A percentile compares a stretch with the other conserved stretches of the same genome.
These are phyloP conservation scores for Erythrocercus mccallii DNA, from an alignment of 2,113 vertebrate genomes.

Conservation along the genomic window DNA sequence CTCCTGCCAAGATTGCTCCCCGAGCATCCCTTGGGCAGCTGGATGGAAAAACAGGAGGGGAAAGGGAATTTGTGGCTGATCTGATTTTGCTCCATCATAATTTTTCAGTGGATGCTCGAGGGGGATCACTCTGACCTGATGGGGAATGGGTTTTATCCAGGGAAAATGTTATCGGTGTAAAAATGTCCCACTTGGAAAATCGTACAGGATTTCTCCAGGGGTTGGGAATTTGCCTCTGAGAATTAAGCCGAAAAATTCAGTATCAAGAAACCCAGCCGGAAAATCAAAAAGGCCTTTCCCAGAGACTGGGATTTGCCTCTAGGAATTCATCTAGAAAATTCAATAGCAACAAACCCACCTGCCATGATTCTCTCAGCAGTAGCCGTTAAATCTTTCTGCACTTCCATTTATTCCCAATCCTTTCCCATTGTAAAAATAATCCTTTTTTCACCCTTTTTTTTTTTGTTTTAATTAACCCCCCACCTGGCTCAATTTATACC, in stretches of 20 bases:
- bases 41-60: rapidly evolving
- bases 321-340: neutral
- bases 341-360: neutral
- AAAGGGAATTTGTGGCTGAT: neutral
- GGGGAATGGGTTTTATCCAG: rapidly evolving
- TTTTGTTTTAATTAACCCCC: neutral
- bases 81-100: neutral
- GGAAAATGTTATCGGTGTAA: neutral
- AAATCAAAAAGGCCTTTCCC: neutral
- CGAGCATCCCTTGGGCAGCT: neutral
- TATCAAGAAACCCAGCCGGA: neutral
- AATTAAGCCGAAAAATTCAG: neutral
- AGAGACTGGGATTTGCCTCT: neutral
- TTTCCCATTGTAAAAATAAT: neutral
- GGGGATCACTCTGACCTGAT: neutral
- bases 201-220: neutral
- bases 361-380: neutral
- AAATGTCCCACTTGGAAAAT: neutral
- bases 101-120: rapidly evolving
- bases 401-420: neutral
- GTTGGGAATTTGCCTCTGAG: neutral
- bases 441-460: rapidly evolving
- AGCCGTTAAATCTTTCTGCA: rapidly evolving
- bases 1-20: neutral
- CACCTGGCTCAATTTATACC: neutral